Conservation (phyloP, 2,888 invertebrate species). For the Mimumesa dahlbomi region DNA sequence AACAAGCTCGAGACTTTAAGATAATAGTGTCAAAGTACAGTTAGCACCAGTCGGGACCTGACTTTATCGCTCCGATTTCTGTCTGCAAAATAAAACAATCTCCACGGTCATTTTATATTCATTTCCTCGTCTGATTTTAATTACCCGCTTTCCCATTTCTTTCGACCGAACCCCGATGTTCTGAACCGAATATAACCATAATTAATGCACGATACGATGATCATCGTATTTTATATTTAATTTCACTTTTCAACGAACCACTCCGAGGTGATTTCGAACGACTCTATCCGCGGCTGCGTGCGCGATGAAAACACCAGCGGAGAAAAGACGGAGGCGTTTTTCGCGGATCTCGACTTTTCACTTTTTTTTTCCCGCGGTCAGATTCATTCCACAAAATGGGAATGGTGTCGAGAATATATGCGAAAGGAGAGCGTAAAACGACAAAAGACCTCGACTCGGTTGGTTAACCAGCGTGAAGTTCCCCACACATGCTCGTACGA, state of each 20-base stretch:
- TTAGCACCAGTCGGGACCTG: constrained; percentile 48
- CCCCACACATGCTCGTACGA: constrained; percentile 14
- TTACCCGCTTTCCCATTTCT: no score
- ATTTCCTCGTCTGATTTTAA: no score
- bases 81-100: constrained; percentile 10
- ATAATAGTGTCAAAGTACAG: constrained; percentile 67
- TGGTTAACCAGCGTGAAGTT: constrained; percentile 76
- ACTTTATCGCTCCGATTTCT: constrained; percentile 45
- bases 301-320: neutral
- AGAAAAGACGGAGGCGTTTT: neutral
- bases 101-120: neutral
- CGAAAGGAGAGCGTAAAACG: constrained; percentile 62
- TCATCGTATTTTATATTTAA: no score
- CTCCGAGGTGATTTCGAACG: no score
- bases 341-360: constrained; percentile 13
- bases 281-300: no score
- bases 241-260: no score
- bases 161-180: no score
- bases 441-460: constrained; percentile 76
- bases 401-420: constrained; percentile 33
- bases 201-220: no score
- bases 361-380: constrained; percentile 34
- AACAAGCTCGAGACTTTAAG: constrained; percentile 36
- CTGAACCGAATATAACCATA: no score
- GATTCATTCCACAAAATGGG: constrained; percentile 25